phyloP scores from a whole-genome alignment of 2,888 invertebrate genomes.

The Hermaeophaga mercurialis region DNA sequence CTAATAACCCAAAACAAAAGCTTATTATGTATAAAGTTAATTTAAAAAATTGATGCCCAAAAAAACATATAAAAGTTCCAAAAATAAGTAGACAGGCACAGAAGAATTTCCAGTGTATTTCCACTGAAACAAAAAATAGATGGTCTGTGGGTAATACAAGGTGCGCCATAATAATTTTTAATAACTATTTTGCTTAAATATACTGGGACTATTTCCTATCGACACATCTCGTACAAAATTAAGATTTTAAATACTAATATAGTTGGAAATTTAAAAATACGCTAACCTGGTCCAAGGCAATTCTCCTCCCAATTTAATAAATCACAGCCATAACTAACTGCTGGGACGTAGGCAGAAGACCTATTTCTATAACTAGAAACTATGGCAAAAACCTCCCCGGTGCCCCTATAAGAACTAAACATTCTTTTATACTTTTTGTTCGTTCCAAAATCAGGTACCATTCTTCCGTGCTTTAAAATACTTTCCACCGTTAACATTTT shows the following conservation, averaged over 20 bases:
- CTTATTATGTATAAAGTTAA: slow-evolving; percentile 67
- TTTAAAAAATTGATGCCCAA: slow-evolving; percentile 69
- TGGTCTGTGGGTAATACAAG: too few species aligned
- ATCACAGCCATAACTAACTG: slow-evolving; percentile 69
- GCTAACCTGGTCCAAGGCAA: slow-evolving; percentile 64
- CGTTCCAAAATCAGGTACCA: slow-evolving; percentile 54
- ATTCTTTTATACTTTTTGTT: slow-evolving; percentile 52
- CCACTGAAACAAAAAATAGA: slow-evolving; percentile 52
- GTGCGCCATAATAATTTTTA: too few species aligned
- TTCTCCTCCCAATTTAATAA: slow-evolving; percentile 56
- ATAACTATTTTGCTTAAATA: too few species aligned
- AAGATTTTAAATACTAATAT: too few species aligned
- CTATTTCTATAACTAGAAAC: slow-evolving; percentile 58
- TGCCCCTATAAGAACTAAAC: slow-evolving; percentile 66
- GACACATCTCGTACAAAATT: too few species aligned
- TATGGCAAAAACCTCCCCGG: slow-evolving; percentile 65
- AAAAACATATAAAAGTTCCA: slow-evolving; percentile 67
- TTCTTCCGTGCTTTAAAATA: slow-evolving; percentile 60
- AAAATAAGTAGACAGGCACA: slow-evolving; percentile 63
- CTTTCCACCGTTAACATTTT: slow-evolving; percentile 66
- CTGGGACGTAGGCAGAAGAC: slow-evolving; percentile 71
- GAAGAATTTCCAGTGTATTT: slow-evolving; percentile 59
- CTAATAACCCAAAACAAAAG: slow-evolving; percentile 62
- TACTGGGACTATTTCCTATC: too few species aligned
- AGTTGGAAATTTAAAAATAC: too few species aligned